Evolutionary conservation across 2,113 vertebrate genomes (phyloP).

Genomic region (Cromileptes altivelis): DNA sequence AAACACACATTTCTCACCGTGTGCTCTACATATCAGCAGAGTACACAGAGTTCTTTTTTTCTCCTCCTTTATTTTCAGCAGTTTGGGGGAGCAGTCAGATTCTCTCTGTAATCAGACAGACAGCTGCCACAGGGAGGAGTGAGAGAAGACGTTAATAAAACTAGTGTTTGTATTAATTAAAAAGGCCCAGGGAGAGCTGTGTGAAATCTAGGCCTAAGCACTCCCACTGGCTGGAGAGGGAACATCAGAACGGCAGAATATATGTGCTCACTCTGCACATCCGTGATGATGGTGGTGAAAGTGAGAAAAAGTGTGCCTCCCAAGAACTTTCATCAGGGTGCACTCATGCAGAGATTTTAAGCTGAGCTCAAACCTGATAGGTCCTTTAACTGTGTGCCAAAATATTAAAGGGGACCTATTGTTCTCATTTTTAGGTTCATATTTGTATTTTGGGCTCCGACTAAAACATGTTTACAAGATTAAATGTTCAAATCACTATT

Average conservation of each 20-base stretch:
- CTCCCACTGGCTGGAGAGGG: neutral
- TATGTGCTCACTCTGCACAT: neutral
- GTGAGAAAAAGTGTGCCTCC: neutral
- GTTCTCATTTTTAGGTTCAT: no score
- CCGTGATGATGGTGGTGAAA: neutral
- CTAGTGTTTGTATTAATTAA: slow-evolving; percentile 54
- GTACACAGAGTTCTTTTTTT: neutral
- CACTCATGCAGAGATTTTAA: neutral
- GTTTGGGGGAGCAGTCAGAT: neutral
- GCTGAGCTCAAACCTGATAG: neutral
- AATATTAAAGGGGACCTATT: no score
- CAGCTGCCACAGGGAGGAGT: slow-evolving; percentile 32
- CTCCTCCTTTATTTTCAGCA: neutral
- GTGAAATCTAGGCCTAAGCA: slow-evolving; percentile 10
- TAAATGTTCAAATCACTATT: no score
- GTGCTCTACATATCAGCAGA: no score
- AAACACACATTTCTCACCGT: no score
- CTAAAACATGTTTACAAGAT: no score
- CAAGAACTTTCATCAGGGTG: slow-evolving; percentile 8
- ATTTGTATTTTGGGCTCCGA: no score
- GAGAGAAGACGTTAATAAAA: slow-evolving; percentile 46
- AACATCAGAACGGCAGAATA: neutral
- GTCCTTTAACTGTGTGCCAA: neutral
- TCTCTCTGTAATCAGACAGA: slow-evolving; percentile 41
- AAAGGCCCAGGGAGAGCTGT: slow-evolving; percentile 30